These are phyloP conservation scores for Sminthurides bifidus DNA, from an alignment of 1,140 invertebrate genomes.

Conservation along the genomic window DNA sequence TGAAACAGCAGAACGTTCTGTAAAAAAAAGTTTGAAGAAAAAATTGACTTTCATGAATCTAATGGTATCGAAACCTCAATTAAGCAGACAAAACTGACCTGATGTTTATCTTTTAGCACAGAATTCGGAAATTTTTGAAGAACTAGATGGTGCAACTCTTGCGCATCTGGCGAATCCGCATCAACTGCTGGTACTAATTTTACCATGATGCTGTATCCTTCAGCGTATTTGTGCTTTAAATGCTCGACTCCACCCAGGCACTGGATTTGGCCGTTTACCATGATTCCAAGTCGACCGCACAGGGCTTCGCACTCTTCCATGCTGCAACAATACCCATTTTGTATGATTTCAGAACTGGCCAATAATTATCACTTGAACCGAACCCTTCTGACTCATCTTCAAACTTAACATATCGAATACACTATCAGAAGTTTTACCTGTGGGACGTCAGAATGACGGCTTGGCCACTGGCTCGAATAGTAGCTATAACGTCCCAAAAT, in stretches of 20 bases:
- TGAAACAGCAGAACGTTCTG: neutral
- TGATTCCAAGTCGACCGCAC: slow-evolving; percentile 42
- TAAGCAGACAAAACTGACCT: neutral
- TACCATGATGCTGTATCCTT: too few relatives aligned
- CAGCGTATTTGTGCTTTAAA: too few relatives aligned
- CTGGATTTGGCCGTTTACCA: slow-evolving; percentile 59
- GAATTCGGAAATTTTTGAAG: neutral
- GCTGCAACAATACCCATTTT: too few relatives aligned
- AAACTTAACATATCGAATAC: too few relatives aligned
- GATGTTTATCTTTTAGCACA: neutral
- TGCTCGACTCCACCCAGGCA: too few relatives aligned
- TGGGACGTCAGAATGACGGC: slow-evolving; percentile 31
- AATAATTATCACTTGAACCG: neutral
- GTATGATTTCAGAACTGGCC: too few relatives aligned
- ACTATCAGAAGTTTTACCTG: too few relatives aligned
- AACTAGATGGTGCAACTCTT: neutral
- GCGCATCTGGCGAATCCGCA: too few relatives aligned
- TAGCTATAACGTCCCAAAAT: slow-evolving; percentile 35
- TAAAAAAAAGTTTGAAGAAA: neutral
- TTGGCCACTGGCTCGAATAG: slow-evolving; percentile 22
- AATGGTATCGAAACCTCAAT: neutral
- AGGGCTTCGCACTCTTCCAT: too few relatives aligned
- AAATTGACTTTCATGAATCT: neutral
- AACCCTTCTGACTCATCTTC: neutral
- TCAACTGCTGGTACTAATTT: too few relatives aligned